phyloP scores from a whole-genome alignment of 2,888 invertebrate species.

The Brassicogethes aeneus region DNA sequence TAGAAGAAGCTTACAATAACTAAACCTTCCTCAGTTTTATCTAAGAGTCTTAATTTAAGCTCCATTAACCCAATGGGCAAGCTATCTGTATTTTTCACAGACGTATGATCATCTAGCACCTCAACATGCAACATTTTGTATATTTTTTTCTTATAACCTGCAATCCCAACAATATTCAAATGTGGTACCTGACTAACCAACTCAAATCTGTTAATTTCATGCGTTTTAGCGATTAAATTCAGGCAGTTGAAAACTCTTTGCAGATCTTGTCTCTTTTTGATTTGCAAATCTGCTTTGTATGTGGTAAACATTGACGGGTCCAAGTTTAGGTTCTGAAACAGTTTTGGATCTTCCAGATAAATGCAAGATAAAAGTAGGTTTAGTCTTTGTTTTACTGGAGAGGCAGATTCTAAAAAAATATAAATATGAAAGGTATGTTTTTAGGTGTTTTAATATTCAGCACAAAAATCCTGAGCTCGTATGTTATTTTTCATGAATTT shows the following conservation, averaged over 20 bases:
- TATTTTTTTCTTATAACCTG: conserved; percentile 31
- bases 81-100: conserved; percentile 32
- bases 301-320: conserved; percentile 13
- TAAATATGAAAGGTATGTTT: conserved; percentile 4
- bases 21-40: conserved; percentile 32
- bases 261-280: conserved; percentile 30
- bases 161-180: conserved; percentile 36
- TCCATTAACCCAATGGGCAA: conserved; percentile 38
- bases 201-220: conserved; percentile 26
- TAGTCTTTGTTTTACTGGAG: conserved; percentile 25
- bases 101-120: conserved; percentile 38
- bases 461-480: no score
- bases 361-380: conserved; percentile 37
- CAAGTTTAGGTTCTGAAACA: conserved; percentile 28
- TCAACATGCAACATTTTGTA: conserved; percentile 38
- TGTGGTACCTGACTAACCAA: conserved; percentile 32
- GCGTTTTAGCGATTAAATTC: conserved; percentile 17
- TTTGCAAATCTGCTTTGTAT: conserved; percentile 24
- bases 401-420: conserved; percentile 21
- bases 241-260: conserved; percentile 25
- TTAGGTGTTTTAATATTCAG: background rate
- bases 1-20: conserved; percentile 31
- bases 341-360: conserved; percentile 33
- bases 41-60: conserved; percentile 39
- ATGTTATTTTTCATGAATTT: no score